phyloP scores from a whole-genome alignment of 2,797 vertebrate genomes.

The Notolepis coatsorum region DNA sequence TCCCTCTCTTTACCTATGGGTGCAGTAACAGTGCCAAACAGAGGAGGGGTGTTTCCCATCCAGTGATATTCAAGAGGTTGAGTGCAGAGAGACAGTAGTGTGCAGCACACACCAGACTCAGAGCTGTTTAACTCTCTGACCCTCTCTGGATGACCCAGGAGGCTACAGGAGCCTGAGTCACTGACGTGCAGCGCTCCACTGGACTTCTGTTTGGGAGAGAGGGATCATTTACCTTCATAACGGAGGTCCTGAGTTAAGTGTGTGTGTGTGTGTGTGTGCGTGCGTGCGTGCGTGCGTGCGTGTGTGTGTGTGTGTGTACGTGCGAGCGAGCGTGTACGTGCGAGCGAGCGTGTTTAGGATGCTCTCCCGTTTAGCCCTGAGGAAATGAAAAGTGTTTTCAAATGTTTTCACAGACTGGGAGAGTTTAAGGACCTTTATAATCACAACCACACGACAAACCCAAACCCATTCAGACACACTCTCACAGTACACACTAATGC shows the following conservation, averaged over 20 bases:
- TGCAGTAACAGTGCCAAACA: slow-evolving; percentile 36
- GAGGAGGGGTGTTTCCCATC: slow-evolving; percentile 23
- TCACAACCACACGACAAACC: slow-evolving; percentile 63
- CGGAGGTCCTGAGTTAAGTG: not conserved
- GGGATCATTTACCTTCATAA: slow-evolving; percentile 32
- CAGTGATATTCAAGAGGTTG: slow-evolving; percentile 42
- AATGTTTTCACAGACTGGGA: slow-evolving; percentile 71
- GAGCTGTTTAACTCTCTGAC: slow-evolving; percentile 50
- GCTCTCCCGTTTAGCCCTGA: slow-evolving; percentile 44
- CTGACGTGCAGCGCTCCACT: slow-evolving; percentile 26
- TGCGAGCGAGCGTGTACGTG: slow-evolving; percentile 15
- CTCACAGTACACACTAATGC: not conserved
- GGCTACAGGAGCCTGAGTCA: slow-evolving; percentile 21
- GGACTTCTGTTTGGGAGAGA: slow-evolving; percentile 28
- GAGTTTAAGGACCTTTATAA: slow-evolving; percentile 42
- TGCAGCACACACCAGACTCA: slow-evolving; percentile 29
- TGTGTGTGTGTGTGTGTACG: slow-evolving; percentile 3
- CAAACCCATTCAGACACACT: slow-evolving; percentile 21
- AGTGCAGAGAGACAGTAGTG: slow-evolving; percentile 43
- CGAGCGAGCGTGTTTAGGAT: slow-evolving; percentile 18
- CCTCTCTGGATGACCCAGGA: slow-evolving; percentile 54
- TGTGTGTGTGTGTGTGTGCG: slow-evolving; percentile 9
- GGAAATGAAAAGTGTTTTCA: slow-evolving; percentile 74
- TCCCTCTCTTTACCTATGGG: slow-evolving; percentile 4
- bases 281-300: slow-evolving; percentile 8